Conservation (phyloP, 2,113 vertebrate species). For the Neolamprologus caudopunctatus region DNA sequence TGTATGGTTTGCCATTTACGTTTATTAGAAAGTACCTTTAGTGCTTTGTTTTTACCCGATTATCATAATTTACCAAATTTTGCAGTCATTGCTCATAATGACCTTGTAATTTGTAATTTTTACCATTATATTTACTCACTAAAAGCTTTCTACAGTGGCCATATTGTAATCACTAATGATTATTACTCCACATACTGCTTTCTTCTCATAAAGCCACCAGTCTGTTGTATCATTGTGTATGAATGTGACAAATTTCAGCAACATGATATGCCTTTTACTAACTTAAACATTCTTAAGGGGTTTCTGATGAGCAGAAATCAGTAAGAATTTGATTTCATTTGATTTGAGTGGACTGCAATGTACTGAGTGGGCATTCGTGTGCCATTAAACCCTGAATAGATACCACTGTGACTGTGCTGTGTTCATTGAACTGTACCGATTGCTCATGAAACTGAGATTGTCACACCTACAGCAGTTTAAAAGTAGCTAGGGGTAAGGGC, state of each 20-base stretch:
- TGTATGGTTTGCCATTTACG: background rate
- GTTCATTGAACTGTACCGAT: background rate
- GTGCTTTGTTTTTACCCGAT: constrained; percentile 6
- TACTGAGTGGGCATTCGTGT: constrained; percentile 32
- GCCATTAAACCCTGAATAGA: constrained; percentile 61
- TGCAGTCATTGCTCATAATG: background rate
- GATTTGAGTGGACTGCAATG: background rate
- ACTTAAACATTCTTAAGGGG: background rate
- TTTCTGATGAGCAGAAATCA: background rate
- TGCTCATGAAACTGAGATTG: background rate
- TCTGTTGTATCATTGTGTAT: constrained; percentile 12
- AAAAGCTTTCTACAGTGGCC: constrained; percentile 12
- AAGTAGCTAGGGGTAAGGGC: background rate
- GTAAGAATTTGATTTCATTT: background rate
- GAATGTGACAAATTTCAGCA: constrained; percentile 22
- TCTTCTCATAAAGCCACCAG: background rate
- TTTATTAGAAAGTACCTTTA: background rate
- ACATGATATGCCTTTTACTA: constrained; percentile 26
- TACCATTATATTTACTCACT: background rate
- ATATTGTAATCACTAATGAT: constrained; percentile 22
- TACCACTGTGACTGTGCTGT: background rate
- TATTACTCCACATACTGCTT: constrained; percentile 4
- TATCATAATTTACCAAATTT: background rate
- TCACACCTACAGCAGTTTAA: background rate
- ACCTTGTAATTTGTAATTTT: background rate